These are phyloP conservation scores for Sebastes oblongus DNA, from an alignment of 2,797 vertebrate genomes.

Conservation along the genomic window DNA sequence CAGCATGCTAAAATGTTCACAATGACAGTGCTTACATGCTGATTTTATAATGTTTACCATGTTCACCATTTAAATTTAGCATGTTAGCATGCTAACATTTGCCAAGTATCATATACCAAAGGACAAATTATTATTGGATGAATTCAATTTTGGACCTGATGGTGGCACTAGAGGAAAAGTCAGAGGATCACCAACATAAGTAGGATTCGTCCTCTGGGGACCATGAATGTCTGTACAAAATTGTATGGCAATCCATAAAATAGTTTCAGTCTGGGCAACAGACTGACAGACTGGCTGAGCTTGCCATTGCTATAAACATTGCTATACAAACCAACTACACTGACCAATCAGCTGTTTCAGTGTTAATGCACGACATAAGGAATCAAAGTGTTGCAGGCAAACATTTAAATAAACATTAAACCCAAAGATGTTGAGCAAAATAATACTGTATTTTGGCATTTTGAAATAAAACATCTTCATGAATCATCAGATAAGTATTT, in stretches of 20 bases:
- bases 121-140: neutral
- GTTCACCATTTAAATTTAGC: neutral
- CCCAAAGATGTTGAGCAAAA: slow-evolving; percentile 43
- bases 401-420: slow-evolving; percentile 35
- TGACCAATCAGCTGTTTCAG: neutral
- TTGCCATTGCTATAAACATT: neutral
- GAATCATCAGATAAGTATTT: slow-evolving; percentile 35
- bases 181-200: neutral
- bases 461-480: slow-evolving; percentile 40
- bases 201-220: neutral
- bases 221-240: neutral
- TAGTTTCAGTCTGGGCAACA: neutral
- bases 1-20: neutral
- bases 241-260: neutral
- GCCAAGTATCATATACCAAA: neutral
- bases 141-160: neutral
- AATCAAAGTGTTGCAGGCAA: neutral
- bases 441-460: slow-evolving; percentile 55
- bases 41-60: neutral
- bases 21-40: neutral
- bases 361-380: neutral
- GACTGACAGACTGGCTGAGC: neutral
- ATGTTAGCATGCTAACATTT: neutral
- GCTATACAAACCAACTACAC: neutral
- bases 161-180: neutral